Base-by-base conservation (phyloP, 1,140 invertebrate species). In the Oreohelix idahoensis region DNA sequence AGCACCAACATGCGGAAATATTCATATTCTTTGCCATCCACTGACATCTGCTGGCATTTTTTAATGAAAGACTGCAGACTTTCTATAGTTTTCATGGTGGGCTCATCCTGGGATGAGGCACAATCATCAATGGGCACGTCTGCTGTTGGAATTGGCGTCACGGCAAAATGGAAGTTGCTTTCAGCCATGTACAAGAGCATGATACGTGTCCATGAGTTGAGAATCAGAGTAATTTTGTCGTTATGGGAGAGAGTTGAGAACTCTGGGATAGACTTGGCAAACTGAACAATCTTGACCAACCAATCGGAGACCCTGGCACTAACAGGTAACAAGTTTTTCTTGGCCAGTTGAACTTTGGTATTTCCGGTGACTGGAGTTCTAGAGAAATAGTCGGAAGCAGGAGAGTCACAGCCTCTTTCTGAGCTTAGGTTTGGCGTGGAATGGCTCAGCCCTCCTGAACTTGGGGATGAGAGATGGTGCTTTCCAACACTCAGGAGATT, bases 241-340 rank as follows among this genome's bases (percentile, higher is more conserved):
- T 90, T 88, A 70, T 89, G 88, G 49, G 89, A 87, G 71, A 92
- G 85, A 39, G 84, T 83, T 20, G 79, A 69, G 86, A 92, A 92
- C 73, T 90, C 89, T 38, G 90, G 90, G 86, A 91, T 89, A 35
- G 90, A 89, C 80, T 90, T 89, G 17, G 89, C 87, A 85, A 92
- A 92, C 49, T 89, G 87, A 29, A 91, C 88, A n/a, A 90, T 87
- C 86, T 91, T 91, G n/a, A 90, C 87, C 32, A 92, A 84, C 90
- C 91, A 91, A 85, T 92, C 90, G 10, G 90, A 89, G 23, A 92
- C 91, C 8, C 91, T 84, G 29, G 91, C 90, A 36, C 87, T 87
- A 36, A 92, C 90, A 1, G 91, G 91, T 23, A 89, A 86, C 84
- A 92, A 84, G 85, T 91, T 92, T 84, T 92, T 92, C 87, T 92